These are phyloP conservation scores for Lysiphlebus fabarum DNA, from an alignment of 1,140 invertebrate species.

Conservation along the genomic window DNA sequence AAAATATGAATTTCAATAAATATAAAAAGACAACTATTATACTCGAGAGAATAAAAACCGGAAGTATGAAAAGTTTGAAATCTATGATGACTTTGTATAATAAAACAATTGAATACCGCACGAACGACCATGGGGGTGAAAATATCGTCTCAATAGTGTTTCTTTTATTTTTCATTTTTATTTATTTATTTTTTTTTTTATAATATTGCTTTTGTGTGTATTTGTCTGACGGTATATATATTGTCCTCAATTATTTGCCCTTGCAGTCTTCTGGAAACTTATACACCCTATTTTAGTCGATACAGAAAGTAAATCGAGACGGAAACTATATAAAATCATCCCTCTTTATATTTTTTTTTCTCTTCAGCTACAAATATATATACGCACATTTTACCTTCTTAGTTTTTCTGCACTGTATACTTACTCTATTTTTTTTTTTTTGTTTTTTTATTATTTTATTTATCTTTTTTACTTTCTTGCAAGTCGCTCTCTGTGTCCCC, in stretches of 20 bases:
- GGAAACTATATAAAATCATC: neutral
- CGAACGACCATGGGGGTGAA: constrained; percentile 24
- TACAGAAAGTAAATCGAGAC: neutral
- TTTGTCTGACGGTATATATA: neutral
- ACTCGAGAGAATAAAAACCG: no score
- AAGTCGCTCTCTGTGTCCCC: neutral
- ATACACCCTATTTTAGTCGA: neutral
- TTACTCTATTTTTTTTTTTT: constrained; percentile 2
- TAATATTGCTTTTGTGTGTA: no score
- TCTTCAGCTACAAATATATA: neutral
- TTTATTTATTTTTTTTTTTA: neutral
- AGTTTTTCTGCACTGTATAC: neutral
- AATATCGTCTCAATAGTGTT: constrained; percentile 16
- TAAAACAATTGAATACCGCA: constrained; percentile 32
- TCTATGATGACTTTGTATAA: constrained; percentile 23
- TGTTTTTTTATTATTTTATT: neutral
- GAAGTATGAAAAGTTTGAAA: neutral
- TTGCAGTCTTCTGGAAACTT: neutral
- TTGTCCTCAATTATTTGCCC: constrained; percentile 10
- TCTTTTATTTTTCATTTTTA: constrained; percentile 6
- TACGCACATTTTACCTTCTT: neutral
- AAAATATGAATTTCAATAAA: neutral
- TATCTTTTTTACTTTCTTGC: neutral
- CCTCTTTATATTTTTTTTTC: neutral
- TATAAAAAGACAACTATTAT: neutral